Percentiles rank a stretch among this genome's conserved stretches.
Conservation (phyloP, 2,797 vertebrate genomes). For the Clarias laeviceps region DNA sequence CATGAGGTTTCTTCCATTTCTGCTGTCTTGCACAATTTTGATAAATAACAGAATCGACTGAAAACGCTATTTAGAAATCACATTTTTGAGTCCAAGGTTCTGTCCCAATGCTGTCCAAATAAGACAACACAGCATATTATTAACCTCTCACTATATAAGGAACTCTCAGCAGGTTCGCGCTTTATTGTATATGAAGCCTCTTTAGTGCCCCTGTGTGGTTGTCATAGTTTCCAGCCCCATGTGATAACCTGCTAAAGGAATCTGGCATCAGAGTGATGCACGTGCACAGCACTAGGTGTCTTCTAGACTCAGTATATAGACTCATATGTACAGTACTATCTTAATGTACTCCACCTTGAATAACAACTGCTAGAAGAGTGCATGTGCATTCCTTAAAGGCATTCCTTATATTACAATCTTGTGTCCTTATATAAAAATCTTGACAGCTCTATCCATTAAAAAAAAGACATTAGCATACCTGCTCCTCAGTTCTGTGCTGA, state of each 20-base stretch:
- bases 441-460: background rate
- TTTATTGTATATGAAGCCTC: constrained; percentile 42
- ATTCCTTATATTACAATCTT: constrained; percentile 2
- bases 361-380: background rate
- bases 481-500: background rate
- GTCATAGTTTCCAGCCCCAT: constrained; percentile 66
- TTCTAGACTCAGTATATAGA: background rate
- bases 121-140: background rate
- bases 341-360: background rate
- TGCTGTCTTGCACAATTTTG: background rate
- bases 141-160: background rate
- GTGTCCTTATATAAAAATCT: background rate
- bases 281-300: background rate
- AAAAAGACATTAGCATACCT: background rate
- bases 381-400: background rate
- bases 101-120: background rate
- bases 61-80: background rate
- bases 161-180: constrained; percentile 2
- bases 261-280: constrained; percentile 42
- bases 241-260: constrained; percentile 63
- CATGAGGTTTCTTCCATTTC: background rate
- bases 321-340: too few species aligned
- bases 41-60: background rate
- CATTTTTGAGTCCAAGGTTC: background rate
- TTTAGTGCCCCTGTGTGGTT: constrained; percentile 65